phyloP scores from a whole-genome alignment of 2,797 vertebrate species.

The Bradypodion ventrale region DNA sequence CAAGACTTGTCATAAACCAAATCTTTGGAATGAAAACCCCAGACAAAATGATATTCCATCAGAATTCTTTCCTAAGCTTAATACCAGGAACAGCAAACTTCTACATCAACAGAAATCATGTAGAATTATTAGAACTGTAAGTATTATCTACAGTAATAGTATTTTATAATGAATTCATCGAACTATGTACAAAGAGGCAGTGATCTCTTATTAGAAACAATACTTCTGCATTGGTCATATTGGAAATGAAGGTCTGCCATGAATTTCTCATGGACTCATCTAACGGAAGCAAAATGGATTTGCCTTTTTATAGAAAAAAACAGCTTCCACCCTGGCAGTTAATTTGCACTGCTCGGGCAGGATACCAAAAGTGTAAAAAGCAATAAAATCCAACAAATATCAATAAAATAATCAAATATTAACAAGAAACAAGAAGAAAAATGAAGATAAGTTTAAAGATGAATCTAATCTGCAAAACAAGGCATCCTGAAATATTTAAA shows the following conservation, averaged over 20 bases:
- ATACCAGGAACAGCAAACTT: conserved; percentile 2
- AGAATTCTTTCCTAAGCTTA: background rate
- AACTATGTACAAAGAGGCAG: background rate
- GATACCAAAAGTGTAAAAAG: background rate
- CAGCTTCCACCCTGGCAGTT: background rate
- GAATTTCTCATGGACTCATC: background rate
- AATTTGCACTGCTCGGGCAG: background rate
- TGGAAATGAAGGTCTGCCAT: background rate
- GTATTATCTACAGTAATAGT: background rate
- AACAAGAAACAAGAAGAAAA: background rate
- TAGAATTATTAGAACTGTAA: background rate
- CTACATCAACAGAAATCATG: background rate
- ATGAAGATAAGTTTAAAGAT: background rate
- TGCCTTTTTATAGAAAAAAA: background rate
- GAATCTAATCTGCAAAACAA: background rate
- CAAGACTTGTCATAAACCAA: conserved; percentile 18
- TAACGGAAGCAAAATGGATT: background rate
- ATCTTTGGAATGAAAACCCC: background rate
- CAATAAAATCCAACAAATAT: background rate
- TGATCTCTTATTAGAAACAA: background rate
- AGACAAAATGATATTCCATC: background rate
- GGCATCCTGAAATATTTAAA: background rate
- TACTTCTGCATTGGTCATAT: background rate
- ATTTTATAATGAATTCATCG: background rate
- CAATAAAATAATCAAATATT: background rate